Base-by-base conservation (phyloP, 2,888 invertebrate genomes). In the Catocala fraxini region DNA sequence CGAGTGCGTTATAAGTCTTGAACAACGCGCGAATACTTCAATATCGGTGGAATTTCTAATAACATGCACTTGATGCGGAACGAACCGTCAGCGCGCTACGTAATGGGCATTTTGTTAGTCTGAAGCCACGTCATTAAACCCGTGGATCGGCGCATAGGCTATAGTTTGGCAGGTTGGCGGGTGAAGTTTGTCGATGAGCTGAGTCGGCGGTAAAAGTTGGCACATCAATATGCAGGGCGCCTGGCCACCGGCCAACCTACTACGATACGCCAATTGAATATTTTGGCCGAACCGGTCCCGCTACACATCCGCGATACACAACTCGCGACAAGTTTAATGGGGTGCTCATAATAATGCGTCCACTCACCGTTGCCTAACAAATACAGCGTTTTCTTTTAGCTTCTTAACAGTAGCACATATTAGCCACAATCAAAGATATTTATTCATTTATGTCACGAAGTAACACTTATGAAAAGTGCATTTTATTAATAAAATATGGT, bases 221-320 rank as follows among this genome's bases (percentile, higher is more conserved):
- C 90, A 89, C 89, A 89, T 89, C 90, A 90, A 89, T 89, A 91
- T 89, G 89, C 89, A 87, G 85, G 84, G 82, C 83, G 85, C 70
- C 85, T 92, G 92, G 92, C 91, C 74, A 74, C 70, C 69, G 79
- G 90, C 92, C 92, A 93, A 88, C 80, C 79, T 85, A 84, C 79
- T 85, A 84, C 85, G 89, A 90, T 90, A 90, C 89, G 87, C 88
- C 91, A 91, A 92, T 92, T 92, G 92, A 93, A 92, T 92, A 89
- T 91, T 91, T 89, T 87, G 87, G 83, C 86, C 83, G 73, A 81
- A 79, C 79, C 79, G 81, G 82, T 82, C 81, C 77, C 77, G 75
- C 76, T 81, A 83, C 79, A 85, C 79, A 84, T 86, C 84, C 84
- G 81, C 80, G 87, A 88, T 89, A 89, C 89, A 88, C 83, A 89